Percentiles rank a stretch among this genome's conserved stretches.
phyloP scores from a whole-genome alignment of 2,797 vertebrate genomes.

The Eurystomus glaucurus region DNA sequence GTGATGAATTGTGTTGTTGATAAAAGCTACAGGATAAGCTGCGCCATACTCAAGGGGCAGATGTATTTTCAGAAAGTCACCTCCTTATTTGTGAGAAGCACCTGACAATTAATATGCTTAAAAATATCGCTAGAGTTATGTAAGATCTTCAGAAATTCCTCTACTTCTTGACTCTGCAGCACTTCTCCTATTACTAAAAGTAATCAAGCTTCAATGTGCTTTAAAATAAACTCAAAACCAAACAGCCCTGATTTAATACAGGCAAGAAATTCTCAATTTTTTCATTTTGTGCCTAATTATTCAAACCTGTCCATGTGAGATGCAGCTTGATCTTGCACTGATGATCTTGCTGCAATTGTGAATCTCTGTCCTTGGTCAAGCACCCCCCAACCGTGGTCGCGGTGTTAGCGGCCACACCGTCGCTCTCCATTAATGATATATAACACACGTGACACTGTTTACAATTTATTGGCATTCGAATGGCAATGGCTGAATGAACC shows the following conservation, averaged over 20 bases:
- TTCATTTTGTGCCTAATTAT: not conserved
- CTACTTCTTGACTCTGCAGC: conserved; percentile 34
- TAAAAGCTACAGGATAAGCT: conserved; percentile 14
- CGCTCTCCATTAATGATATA: not conserved
- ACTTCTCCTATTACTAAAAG: conserved; percentile 65
- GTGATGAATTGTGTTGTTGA: not conserved
- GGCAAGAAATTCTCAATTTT: not conserved
- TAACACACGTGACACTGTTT: not conserved
- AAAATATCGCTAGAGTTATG: conserved; percentile 62
- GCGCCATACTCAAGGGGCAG: not conserved
- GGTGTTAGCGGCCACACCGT: rapidly evolving
- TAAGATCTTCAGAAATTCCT: conserved; percentile 61
- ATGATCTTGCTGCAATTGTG: no score
- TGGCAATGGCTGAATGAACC: not conserved
- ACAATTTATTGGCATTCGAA: not conserved
- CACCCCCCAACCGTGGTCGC: rapidly evolving
- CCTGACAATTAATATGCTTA: conserved; percentile 68
- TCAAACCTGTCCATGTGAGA: not conserved
- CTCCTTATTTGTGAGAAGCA: conserved; percentile 65
- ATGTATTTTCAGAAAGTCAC: conserved; percentile 66
- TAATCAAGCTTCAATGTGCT: conserved; percentile 38
- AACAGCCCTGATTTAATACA: not conserved
- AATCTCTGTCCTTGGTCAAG: not conserved
- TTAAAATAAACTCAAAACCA: conserved; percentile 61
- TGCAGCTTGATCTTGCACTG: not conserved